These are phyloP conservation scores for Pocillopora damicornis DNA, from an alignment of 64 coral and sea anemone species.

Conservation along the genomic window DNA sequence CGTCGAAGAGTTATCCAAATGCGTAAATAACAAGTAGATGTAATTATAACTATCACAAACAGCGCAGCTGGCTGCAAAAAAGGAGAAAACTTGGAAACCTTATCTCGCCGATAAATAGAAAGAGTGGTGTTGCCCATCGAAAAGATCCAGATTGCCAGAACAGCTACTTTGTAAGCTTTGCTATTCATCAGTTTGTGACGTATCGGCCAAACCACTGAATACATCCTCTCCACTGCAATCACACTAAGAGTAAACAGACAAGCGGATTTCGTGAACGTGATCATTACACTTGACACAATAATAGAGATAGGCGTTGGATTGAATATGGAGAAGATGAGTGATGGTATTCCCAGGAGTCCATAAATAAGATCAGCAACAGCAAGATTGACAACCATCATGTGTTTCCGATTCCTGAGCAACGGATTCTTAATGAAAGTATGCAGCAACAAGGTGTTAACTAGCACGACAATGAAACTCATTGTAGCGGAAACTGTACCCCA, in stretches of 20 bases:
- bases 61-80: too few relatives aligned
- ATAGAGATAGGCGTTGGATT: too few relatives aligned
- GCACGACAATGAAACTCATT: too few relatives aligned
- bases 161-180: neutral
- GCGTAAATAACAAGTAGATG: neutral
- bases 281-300: neutral
- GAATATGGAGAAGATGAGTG: too few relatives aligned
- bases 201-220: constrained; percentile 21
- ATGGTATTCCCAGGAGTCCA: too few relatives aligned
- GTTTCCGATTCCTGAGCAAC: too few relatives aligned
- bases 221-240: constrained; percentile 20
- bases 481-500: too few relatives aligned
- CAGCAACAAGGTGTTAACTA: too few relatives aligned
- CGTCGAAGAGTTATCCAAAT: neutral
- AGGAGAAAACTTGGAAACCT: too few relatives aligned
- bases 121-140: neutral
- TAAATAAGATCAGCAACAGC: neutral
- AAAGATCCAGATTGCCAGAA: neutral
- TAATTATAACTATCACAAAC: neutral
- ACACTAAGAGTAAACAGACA: neutral
- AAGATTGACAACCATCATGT: neutral
- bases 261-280: neutral
- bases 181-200: neutral
- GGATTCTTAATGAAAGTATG: too few relatives aligned
- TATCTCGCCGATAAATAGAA: neutral